Conservation (phyloP, 2,797 vertebrate species). For the Pipistrellus pygmaeus region DNA sequence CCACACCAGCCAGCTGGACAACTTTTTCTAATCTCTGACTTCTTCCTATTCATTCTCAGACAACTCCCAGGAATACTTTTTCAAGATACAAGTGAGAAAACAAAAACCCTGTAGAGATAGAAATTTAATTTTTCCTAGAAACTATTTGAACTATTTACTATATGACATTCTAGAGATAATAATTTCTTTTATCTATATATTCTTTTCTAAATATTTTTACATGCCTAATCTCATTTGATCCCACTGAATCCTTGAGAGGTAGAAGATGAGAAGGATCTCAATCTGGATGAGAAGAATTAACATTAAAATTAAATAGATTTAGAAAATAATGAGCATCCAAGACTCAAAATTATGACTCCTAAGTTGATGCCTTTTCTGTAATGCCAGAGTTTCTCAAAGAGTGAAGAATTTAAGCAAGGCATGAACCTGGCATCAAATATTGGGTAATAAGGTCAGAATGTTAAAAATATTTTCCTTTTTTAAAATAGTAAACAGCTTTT, state of each 20-base stretch:
- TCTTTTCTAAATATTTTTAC: neutral
- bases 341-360: neutral
- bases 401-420: neutral
- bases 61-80: neutral
- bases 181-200: neutral
- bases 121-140: neutral
- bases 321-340: neutral
- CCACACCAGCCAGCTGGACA: neutral
- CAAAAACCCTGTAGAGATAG: neutral
- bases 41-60: neutral
- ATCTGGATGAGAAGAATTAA: neutral
- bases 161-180: neutral
- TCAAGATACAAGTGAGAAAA: neutral
- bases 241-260: neutral
- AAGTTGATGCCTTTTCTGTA: neutral
- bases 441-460: neutral
- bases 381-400: conserved; percentile 3
- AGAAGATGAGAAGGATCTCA: neutral
- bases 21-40: neutral
- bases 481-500: neutral
- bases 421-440: neutral
- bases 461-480: neutral
- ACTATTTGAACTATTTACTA: neutral
- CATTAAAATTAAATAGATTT: neutral
- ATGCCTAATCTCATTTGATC: neutral